Evolutionary conservation across 2,113 vertebrate genomes (phyloP).

Genomic region (Oostethus manadensis): DNA sequence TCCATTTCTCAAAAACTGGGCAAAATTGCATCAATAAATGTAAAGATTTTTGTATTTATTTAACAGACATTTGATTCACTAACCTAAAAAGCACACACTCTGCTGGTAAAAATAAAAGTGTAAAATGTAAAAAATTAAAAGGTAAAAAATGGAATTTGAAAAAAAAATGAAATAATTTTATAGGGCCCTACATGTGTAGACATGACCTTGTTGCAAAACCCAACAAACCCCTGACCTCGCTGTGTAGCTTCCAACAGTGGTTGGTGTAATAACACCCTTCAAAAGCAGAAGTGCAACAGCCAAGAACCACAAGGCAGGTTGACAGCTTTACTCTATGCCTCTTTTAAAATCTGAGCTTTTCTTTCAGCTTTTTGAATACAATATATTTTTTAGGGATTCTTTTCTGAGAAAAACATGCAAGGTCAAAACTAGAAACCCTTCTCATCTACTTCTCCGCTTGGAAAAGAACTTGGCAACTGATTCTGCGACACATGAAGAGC

Average conservation of each 20-base stretch:
- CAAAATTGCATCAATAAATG: too few species aligned
- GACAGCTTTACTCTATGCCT: conserved; percentile 17
- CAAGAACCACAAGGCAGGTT: conserved; percentile 54
- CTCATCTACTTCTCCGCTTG: neutral
- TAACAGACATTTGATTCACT: too few species aligned
- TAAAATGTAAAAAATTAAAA: too few species aligned
- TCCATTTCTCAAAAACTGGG: too few species aligned
- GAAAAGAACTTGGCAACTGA: neutral
- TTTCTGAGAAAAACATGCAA: neutral
- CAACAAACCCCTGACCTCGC: conserved; percentile 48
- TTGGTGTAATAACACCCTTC: conserved; percentile 46
- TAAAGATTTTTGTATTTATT: too few species aligned
- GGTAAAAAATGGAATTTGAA: too few species aligned
- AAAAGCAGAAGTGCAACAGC: conserved; percentile 29
- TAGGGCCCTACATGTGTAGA: conserved; percentile 43
- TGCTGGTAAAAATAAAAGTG: too few species aligned
- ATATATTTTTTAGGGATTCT: neutral
- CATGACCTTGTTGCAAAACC: conserved; percentile 44
- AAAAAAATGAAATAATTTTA: too few species aligned
- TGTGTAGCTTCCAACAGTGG: conserved; percentile 29
- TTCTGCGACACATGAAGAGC: neutral
- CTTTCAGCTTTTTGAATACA: too few species aligned
- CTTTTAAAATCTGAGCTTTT: too few species aligned
- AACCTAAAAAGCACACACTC: too few species aligned
- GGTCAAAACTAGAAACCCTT: too few species aligned